These are phyloP conservation scores for Elysia chlorotica DNA, from an alignment of 1,140 invertebrate species.

Conservation along the genomic window DNA sequence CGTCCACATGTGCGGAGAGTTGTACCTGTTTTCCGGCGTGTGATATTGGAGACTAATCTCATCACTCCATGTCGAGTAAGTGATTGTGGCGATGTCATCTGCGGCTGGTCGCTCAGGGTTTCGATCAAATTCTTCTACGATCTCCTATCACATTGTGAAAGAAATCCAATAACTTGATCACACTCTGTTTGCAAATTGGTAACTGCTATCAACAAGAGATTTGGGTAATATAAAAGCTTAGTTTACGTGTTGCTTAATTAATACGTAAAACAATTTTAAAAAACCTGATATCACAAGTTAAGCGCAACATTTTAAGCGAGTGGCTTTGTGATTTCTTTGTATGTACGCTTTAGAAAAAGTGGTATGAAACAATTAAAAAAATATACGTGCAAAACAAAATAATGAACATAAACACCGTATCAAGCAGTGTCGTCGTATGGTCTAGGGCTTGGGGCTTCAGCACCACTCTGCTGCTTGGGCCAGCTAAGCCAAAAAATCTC, in stretches of 20 bases:
- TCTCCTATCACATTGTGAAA: not conserved
- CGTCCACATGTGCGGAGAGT: no score
- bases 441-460: no score
- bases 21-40: constrained; percentile 1
- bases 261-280: not conserved
- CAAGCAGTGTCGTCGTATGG: no score
- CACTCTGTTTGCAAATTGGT: not conserved
- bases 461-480: no score
- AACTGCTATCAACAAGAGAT: no score
- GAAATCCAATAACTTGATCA: not conserved
- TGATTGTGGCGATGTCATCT: constrained; percentile 6
- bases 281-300: not conserved
- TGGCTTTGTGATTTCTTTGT: no score
- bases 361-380: no score
- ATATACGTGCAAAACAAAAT: no score
- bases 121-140: not conserved
- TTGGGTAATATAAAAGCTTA: not conserved
- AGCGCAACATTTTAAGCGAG: not conserved
- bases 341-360: no score
- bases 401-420: no score
- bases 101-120: constrained; percentile 10
- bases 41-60: constrained; percentile 15
- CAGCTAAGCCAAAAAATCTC: no score
- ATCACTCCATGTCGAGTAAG: not conserved
- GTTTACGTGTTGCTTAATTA: not conserved